Conservation (phyloP, 2,888 invertebrate genomes). For the Microplitis deprimator region DNA sequence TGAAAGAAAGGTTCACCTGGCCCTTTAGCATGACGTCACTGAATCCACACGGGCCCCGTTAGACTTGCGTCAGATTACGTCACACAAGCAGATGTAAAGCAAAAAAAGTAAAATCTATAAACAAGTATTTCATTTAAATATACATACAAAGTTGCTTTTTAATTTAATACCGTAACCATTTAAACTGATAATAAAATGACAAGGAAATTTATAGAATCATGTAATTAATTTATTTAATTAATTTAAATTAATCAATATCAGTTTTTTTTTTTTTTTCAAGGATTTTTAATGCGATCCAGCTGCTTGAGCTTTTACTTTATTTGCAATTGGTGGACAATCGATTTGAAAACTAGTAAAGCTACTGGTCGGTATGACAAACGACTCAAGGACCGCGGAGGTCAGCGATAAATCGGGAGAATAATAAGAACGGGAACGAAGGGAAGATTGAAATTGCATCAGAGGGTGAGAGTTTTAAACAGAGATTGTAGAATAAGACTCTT, state of each 20-base stretch:
- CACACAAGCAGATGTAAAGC: slow-evolving; percentile 54
- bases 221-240: too few species aligned
- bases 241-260: too few species aligned
- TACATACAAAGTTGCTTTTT: not conserved
- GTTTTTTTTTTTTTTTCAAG: too few species aligned
- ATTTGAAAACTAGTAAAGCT: not conserved
- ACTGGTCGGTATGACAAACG: slow-evolving; percentile 19
- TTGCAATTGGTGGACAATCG: slow-evolving; percentile 17
- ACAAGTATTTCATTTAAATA: slow-evolving; percentile 13
- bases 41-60: slow-evolving; percentile 54
- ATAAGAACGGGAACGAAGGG: slow-evolving; percentile 40
- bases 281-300: not conserved
- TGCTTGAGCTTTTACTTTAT: not conserved
- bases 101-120: not conserved
- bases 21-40: slow-evolving; percentile 56
- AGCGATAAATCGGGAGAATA: slow-evolving; percentile 56
- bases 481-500: slow-evolving; percentile 8
- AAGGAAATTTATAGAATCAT: too few species aligned
- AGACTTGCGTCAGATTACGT: slow-evolving; percentile 59
- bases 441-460: slow-evolving; percentile 40
- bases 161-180: not conserved
- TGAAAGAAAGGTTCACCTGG: slow-evolving; percentile 45
- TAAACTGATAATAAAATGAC: not conserved
- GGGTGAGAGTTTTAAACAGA: slow-evolving; percentile 46
- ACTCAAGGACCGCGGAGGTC: slow-evolving; percentile 40